phyloP scores from a whole-genome alignment of 2,797 vertebrate species.

The Lepilemur ruficaudatus region DNA sequence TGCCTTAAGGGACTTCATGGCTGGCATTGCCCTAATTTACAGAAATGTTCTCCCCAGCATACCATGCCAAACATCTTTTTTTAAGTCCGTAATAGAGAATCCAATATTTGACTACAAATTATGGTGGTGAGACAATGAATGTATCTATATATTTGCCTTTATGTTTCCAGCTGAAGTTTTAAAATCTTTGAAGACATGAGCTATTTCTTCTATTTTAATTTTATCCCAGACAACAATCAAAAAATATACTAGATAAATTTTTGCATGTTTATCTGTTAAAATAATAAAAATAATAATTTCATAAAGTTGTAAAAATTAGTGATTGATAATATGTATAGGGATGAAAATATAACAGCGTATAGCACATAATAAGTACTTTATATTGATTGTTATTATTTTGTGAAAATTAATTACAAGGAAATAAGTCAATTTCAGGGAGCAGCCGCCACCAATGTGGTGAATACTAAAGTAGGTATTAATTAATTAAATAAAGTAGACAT shows the following conservation, averaged over 20 bases:
- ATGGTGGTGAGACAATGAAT: neutral
- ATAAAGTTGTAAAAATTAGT: neutral
- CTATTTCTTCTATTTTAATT: neutral
- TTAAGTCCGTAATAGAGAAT: neutral
- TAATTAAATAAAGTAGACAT: neutral
- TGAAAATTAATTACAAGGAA: neutral
- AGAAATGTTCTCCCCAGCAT: neutral
- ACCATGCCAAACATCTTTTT: neutral
- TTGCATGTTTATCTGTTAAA: neutral
- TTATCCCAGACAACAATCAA: neutral
- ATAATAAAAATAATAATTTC: neutral
- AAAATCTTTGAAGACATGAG: neutral
- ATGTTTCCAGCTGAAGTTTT: neutral
- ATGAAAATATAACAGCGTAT: neutral
- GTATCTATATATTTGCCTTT: neutral
- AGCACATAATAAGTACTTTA: neutral
- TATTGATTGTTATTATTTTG: neutral
- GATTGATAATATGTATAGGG: neutral
- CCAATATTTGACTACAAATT: neutral
- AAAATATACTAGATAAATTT: neutral
- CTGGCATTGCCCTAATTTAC: neutral
- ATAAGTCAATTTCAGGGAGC: neutral
- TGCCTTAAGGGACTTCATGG: neutral
- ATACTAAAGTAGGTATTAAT: neutral
- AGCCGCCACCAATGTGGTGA: neutral